Evolutionary conservation across 1,140 invertebrate species (phyloP).

Genomic region (Paraescarpia echinospica): DNA sequence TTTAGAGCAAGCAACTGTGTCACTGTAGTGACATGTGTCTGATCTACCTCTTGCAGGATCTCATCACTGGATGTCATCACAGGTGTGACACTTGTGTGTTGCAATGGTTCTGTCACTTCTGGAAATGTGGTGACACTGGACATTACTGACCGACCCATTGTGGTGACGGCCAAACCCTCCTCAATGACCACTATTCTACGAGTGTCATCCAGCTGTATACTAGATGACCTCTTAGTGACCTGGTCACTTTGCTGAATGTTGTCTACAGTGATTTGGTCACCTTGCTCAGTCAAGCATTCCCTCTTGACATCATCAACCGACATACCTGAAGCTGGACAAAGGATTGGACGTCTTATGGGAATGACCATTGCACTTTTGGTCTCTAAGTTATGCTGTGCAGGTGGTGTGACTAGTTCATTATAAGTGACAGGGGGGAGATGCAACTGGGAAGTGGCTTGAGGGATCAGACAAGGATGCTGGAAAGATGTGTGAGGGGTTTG

Average conservation of each 20-base stretch:
- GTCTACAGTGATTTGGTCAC: not conserved
- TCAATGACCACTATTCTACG: not conserved
- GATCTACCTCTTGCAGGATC: not conserved
- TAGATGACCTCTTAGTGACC: not conserved
- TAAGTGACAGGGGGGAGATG: not conserved
- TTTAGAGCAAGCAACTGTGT: not conserved
- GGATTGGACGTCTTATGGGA: not conserved
- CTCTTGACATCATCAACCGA: not conserved
- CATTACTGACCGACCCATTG: not conserved
- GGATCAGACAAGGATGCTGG: not conserved
- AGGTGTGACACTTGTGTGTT: not conserved
- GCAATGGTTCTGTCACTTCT: not conserved
- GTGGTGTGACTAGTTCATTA: not conserved
- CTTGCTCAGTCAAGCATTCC: not conserved
- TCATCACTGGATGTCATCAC: not conserved
- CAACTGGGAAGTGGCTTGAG: not conserved
- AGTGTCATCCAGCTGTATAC: not conserved
- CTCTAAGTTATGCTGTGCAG: not conserved
- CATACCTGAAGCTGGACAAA: not conserved
- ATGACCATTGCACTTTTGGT: not conserved
- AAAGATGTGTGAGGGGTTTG: not conserved
- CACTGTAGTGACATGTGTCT: not conserved
- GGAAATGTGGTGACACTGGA: not conserved
- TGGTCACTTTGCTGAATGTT: not conserved
- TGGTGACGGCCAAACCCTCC: not conserved